Base-by-base conservation (phyloP, 2,888 invertebrate genomes). In the Eudemis profundana region DNA sequence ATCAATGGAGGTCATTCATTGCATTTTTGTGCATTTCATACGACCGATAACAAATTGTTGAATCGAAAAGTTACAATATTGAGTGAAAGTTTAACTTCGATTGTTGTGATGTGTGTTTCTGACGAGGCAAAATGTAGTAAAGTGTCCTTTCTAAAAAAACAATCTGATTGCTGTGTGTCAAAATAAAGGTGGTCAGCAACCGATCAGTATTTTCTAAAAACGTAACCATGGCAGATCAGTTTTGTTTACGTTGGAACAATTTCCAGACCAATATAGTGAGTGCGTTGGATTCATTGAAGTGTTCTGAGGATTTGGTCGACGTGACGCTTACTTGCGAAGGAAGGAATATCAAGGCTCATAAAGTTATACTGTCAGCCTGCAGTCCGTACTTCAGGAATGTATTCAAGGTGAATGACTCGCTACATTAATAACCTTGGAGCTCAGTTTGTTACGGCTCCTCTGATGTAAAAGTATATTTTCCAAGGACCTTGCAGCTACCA, bases 201-300 rank as follows among this genome's bases (percentile, higher is more conserved):
- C 53, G 47, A 19, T 19, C 27, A 53, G 21, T 53, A 53, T 51
- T 61, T 53, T 65, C 61, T 61, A 50, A 76, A 77, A 73, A 78
- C 81, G 73, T 86, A 87, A 85, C 84, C 75, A 93, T 93, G 92
- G 91, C 92, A 79, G 95, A 95, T 86, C 95, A 95, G 83, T 95
- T 95, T 83, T 95, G 95, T 89, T 93, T 95, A 83, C 94, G 95
- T 88, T 95, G 95, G 95, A 95, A 95, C 84, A 95, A 95, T 83
- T 95, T 95, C 88, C 95, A 95, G 85, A 93, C 93, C 66, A 95
- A 94, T 76, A 95, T 95, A 78, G 93, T 95, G 68, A 94, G 93
- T 78, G 95, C 95, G 44, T 93, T 95, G 79, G 95, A 95, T 86
- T 95, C 94, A 73, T 87, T 95, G 70, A 94, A 95, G 81, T 93